Base-by-base conservation (phyloP, 2,113 vertebrate species). In the Pampusana beccarii region DNA sequence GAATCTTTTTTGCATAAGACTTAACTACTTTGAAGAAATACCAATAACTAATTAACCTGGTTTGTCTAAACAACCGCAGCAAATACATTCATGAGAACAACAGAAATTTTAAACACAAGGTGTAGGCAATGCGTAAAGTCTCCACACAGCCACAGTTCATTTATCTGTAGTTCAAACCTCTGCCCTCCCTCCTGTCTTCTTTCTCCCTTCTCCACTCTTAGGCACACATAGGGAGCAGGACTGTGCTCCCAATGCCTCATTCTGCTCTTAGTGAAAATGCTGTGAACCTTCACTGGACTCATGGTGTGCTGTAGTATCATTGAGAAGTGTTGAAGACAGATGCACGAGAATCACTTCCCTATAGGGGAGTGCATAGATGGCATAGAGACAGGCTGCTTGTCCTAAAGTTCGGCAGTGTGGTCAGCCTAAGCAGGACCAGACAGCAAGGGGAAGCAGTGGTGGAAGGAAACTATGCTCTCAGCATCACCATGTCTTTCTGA, bases 271-370 rank as follows among this genome's bases (percentile, higher is more conserved):
- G 16, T 0, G 0, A 50, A 86, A 82, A 40, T 4, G 16, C 28
- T n/a, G 5, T 44, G 36, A 88, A 61, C 26, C 15, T 58, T 11
- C 28, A 3, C 29, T 48, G 72, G 6, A 28, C 17, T 9, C 1
- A 0, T 34, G 10, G 0, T 21, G 6, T 26, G 24, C 36, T 58
- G 10, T 3, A 3, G 1, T 48, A 21, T 19, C 53, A 29, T 36
- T 75, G 66, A 40, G 42, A 81, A 20, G 2, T 58, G 34, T 16
- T 73, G 33, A 70, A 86, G 18, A 0, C 44, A 77, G 7, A 3
- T 56, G 40, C 28, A 16, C 29, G 56, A 84, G 24, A 34, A 81
- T 46, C 16, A 5, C 17, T 75, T 73, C 6, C 3, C 48, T 57
- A 8, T 2, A 26, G 50, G 13, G 8, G 11, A 20, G 82, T 12